These are phyloP conservation scores for Papilio machaon DNA, from an alignment of 1,140 invertebrate species.

Conservation along the genomic window DNA sequence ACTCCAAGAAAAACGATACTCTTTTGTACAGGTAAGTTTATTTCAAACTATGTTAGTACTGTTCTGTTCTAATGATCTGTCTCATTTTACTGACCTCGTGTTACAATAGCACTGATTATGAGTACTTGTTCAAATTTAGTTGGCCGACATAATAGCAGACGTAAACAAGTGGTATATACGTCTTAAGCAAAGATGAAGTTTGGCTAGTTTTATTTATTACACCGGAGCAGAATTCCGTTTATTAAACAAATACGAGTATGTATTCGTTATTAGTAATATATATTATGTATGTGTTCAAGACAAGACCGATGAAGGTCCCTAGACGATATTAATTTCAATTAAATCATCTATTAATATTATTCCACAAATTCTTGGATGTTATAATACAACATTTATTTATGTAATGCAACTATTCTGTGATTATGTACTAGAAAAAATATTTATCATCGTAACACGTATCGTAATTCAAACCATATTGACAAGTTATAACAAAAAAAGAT, in stretches of 20 bases:
- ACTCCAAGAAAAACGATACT: neutral
- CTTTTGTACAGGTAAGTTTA: neutral
- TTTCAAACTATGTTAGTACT: neutral
- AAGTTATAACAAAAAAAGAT: too few relatives aligned
- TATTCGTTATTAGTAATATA: neutral
- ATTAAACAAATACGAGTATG: conserved; percentile 9
- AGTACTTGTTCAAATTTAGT: conserved; percentile 1
- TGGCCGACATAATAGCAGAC: neutral
- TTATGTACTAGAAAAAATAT: too few relatives aligned
- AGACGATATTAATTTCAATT: neutral
- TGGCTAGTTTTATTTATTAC: neutral
- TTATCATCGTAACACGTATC: too few relatives aligned
- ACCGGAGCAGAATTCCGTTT: neutral
- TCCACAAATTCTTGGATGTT: neutral
- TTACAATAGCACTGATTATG: neutral
- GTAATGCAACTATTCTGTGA: too few relatives aligned
- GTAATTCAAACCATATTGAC: too few relatives aligned
- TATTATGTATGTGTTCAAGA: neutral
- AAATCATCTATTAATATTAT: neutral
- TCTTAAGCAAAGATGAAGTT: conserved; percentile 16
- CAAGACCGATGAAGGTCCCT: neutral
- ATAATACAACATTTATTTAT: neutral
- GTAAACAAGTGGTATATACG: neutral
- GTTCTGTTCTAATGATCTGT: neutral
- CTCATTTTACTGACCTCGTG: neutral